Base-by-base conservation (phyloP, 2,888 invertebrate genomes). In the Tromatobia lineatoria region DNA sequence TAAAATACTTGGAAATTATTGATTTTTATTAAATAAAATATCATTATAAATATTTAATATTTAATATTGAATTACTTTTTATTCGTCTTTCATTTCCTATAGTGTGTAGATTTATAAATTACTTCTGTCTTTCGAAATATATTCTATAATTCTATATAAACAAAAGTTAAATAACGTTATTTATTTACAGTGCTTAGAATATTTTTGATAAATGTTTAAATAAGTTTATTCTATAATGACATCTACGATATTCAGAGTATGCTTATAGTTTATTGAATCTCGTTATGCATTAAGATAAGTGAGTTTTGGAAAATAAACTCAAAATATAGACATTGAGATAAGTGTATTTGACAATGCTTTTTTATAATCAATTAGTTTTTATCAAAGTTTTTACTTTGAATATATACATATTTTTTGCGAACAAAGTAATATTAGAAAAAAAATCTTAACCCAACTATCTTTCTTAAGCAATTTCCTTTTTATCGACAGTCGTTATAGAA, bases 401-500 rank as follows among this genome's bases (percentile, higher is more conserved):
- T n/a, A 18, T 23, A 6, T 15, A 50, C n/a, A 50, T 18, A n/a
- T 4, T 54, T 23, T 8, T 52, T 25, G 25, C 38, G 3, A 13
- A 20, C 52, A 18, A 52, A 70, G 34, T 23, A 7, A 2, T 10
- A 45, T 71, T 57, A n/a, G 20, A 71, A 20, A 57, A n/a, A 6
- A 54, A 29, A 18, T 34, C 10, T 59, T 34, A 1, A 0, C 29
- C 10, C 3, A 7, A 38, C n/a, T 54, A 54, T 23, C 23, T 23
- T 4, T 38, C 15, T 61, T 18, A 18, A 8, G 2, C 13, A 38
- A 38, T 38, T 10, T 38, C 10, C 38, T 38, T 13, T 20, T 8
- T 66, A 0, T 66, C 25, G 23, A 42, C 0, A 42, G 20, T 25
- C 25, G 47, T 67, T 67, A 52, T 70, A 47, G 47, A 57, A 66